Evolutionary conservation across 2,797 vertebrate genomes (phyloP).

Genomic region (Phrynocephalus guinanensis): DNA sequence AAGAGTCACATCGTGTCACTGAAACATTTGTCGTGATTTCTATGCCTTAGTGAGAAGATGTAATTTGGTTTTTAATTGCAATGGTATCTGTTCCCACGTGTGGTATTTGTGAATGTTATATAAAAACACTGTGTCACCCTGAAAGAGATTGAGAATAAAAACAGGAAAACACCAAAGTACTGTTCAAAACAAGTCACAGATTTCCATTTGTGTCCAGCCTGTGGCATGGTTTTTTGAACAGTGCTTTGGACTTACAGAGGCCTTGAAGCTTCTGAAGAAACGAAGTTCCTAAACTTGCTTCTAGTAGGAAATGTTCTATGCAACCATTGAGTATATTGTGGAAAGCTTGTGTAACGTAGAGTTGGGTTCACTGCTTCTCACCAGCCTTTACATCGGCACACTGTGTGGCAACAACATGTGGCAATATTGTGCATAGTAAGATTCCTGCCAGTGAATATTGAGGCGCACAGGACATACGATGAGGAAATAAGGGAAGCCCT

Average conservation of each 20-base stretch:
- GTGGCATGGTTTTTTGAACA: background rate
- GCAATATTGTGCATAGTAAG: background rate
- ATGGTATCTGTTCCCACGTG: background rate
- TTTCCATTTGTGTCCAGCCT: background rate
- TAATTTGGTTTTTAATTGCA: background rate
- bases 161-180: background rate
- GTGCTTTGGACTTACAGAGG: background rate
- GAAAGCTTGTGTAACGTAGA: background rate
- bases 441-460: background rate
- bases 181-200: background rate
- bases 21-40: background rate
- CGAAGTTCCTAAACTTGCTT: background rate
- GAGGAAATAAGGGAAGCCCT: background rate
- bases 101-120: background rate
- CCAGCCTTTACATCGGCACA: background rate
- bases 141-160: background rate
- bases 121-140: background rate
- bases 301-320: background rate
- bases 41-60: background rate
- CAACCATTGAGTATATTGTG: background rate
- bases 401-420: background rate
- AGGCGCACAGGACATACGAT: background rate
- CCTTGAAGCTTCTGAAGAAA: background rate
- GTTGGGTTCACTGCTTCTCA: background rate
- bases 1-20: constrained; percentile 57